A percentile compares a stretch with the other conserved stretches of the same genome.
phyloP scores from a whole-genome alignment of 2,888 invertebrate species.

The Drepana falcataria region DNA sequence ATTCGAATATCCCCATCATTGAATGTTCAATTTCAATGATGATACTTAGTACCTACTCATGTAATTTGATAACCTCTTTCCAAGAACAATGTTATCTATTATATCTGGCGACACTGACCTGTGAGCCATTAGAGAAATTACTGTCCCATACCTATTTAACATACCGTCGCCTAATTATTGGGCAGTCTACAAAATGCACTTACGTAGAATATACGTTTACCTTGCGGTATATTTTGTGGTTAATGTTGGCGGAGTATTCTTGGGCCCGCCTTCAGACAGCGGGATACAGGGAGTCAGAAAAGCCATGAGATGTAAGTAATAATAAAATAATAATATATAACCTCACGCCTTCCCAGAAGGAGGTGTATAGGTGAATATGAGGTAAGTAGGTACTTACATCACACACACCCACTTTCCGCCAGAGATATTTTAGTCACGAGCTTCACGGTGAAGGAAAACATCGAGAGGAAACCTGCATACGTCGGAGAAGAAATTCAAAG shows the following conservation, averaged over 20 bases:
- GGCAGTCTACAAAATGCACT: conserved; percentile 34
- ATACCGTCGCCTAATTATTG: background rate
- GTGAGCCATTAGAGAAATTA: conserved; percentile 29
- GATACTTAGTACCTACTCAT: no score
- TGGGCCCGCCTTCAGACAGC: conserved; percentile 33
- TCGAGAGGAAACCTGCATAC: no score
- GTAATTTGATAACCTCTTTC: background rate
- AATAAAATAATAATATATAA: background rate
- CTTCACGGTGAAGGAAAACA: no score
- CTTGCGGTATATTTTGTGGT: conserved; percentile 5
- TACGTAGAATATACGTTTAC: conserved; percentile 13
- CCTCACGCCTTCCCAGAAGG: no score
- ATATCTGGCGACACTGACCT: conserved; percentile 56
- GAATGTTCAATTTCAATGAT: no score
- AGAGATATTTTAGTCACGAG: no score
- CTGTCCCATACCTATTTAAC: conserved; percentile 6
- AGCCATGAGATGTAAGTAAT: conserved; percentile 60
- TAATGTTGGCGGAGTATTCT: conserved; percentile 28
- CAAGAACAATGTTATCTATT: conserved; percentile 32
- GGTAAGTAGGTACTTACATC: no score
- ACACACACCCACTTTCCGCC: no score
- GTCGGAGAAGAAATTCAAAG: no score
- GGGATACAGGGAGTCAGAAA: conserved; percentile 54
- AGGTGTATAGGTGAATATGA: no score
- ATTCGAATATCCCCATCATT: no score